These are phyloP conservation scores for Amphibalanus amphitrite DNA, from an alignment of 1,140 invertebrate genomes.

Conservation along the genomic window DNA sequence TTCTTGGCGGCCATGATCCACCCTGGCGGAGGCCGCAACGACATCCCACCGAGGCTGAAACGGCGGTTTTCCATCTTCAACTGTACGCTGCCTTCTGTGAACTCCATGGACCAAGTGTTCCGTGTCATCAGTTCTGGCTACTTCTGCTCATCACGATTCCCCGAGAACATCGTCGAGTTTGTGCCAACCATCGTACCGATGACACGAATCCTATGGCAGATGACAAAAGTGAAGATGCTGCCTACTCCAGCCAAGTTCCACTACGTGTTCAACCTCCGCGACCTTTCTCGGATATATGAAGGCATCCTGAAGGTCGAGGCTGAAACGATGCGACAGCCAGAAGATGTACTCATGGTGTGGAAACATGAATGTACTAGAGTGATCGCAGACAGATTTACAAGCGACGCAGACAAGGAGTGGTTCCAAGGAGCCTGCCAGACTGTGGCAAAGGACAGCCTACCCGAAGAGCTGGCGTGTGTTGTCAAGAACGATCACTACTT, in stretches of 20 bases:
- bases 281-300: slow-evolving; percentile 75
- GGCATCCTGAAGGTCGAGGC: slow-evolving; percentile 49
- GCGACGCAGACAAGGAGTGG: slow-evolving; percentile 43
- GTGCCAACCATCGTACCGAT: slow-evolving; percentile 51
- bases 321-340: slow-evolving; percentile 39
- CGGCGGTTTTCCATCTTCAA: slow-evolving; percentile 75
- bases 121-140: slow-evolving; percentile 52
- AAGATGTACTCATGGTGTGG: slow-evolving; percentile 54
- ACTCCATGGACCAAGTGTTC: slow-evolving; percentile 77
- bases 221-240: slow-evolving; percentile 67
- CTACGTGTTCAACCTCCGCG: slow-evolving; percentile 75
- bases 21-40: slow-evolving; percentile 77
- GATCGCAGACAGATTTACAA: slow-evolving; percentile 59
- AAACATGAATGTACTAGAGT: slow-evolving; percentile 66
- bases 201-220: slow-evolving; percentile 64
- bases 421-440: slow-evolving; percentile 37
- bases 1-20: slow-evolving; percentile 77
- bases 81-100: slow-evolving; percentile 64
- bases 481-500: slow-evolving; percentile 44
- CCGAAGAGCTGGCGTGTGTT: slow-evolving; percentile 29
- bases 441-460: slow-evolving; percentile 36
- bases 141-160: slow-evolving; percentile 36
- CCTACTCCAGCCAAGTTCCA: too few species aligned
- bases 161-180: slow-evolving; percentile 43
- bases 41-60: slow-evolving; percentile 69